Evolutionary conservation across 1,140 invertebrate genomes (phyloP), one percentile per base, ranked within the genome.

Genomic region (Bombyx mori): DNA sequence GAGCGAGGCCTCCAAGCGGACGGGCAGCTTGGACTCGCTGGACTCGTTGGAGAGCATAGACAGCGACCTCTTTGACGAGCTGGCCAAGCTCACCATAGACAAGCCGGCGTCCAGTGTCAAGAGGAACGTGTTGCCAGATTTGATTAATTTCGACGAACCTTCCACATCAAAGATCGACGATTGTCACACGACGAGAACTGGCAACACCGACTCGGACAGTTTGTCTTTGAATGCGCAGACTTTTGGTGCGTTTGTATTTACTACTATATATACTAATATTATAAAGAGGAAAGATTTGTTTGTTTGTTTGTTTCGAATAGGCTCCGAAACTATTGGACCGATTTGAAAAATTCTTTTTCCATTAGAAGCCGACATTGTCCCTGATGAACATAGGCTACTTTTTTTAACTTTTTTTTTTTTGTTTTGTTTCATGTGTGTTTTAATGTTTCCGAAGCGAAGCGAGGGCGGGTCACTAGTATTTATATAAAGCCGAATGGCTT

Each of bases 101-200:
- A 77, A 75, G 56, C 59, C n/a, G 1, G 71, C 63, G n/a, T 60
- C 77, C 0, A 63, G 63, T 53, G 63, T 82, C 5, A 82, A 74
- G 60, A 75, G 35, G 7, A 67, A 71, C 50, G 71, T 74, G n/a
- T 64, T 84, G 57, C 84, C 84, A 44, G 84, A 86, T 57, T 65
- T 86, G 49, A 86, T 86, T 42, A 79, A 69, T 43, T 86, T 86
- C 35, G 83, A 84, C 48, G 73, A 61, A 7, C 82, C 83, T 1
- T 81, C 78, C 0, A 77, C 77, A 6, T 86, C 83, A 0, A 74
- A 64, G 9, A 79, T 79, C 18, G 80, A 86, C 8, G 77, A 83
- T 62, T 79, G 79, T 56, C 75, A 79, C 50, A 79, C 73, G 8
- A 81, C 75, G 72, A 59, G 45, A 45, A 61, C 7, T 44, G 56